Evolutionary conservation across 2,797 vertebrate species (phyloP), one percentile per base, ranked within the genome.

Genomic region (Tragopan temminckii): DNA sequence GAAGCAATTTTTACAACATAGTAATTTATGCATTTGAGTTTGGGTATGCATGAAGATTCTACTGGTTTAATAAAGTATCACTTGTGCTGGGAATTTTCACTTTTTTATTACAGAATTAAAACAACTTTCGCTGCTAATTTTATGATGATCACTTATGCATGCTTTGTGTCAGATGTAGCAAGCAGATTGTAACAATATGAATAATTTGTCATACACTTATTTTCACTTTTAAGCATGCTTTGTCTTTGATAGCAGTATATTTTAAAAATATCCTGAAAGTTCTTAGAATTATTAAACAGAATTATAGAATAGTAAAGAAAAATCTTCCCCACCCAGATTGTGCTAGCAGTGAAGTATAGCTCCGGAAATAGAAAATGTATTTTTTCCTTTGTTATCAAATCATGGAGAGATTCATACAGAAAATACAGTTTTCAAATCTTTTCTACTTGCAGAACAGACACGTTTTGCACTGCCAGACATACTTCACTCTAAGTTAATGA

Each of bases 241-340:
- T 80, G 45, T n/a, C 35, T 52, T 69, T 69, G 25, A 29, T 31
- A 36, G 18, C 0, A 29, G 4, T 11, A 10, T 33, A 6, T 86
- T 90, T 53, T 45, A 36, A 88, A 87, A 76, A 46, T 42, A 27
- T 33, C 35, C 4, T 57, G 4, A 3, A 0, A 20, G 6, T 42
- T 4, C 7, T 80, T 70, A 40, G 3, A 57, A 20, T 31, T 55
- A 45, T 25, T 52, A 63, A 50, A 58, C 35, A 12, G 42, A 78
- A 64, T 5, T 17, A 46, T 1, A 38, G 80, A 87, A 36, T 59
- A 59, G 24, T 48, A 64, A 52, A 9, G 3, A 67, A 69, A 78
- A 71, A 1, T 7, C 20, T 42, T 1, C 1, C 35, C 1, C 21
- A 74, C 3, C 0, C 3, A 36, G 6, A 50, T 11, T 63, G 8